phyloP scores from a whole-genome alignment of 1,140 invertebrate genomes.

The Latrodectus geometricus region DNA sequence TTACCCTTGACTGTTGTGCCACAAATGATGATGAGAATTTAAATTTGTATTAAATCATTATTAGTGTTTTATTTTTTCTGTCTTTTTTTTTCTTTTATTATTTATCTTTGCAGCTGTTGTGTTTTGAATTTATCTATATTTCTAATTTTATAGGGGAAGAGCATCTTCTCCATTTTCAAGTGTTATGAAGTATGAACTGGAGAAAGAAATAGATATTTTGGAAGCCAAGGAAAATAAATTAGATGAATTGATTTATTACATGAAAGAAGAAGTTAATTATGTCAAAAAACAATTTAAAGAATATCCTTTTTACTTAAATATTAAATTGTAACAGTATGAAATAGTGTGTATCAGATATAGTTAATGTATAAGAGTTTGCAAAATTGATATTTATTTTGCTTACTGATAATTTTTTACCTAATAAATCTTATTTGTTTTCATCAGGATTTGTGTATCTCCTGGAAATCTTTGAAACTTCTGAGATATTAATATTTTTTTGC shows the following conservation, averaged over 20 bases:
- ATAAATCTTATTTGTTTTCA: no score
- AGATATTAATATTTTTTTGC: no score
- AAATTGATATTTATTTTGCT: no score
- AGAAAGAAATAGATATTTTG: constrained; percentile 75
- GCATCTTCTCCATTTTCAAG: constrained; percentile 20
- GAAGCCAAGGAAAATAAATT: constrained; percentile 79
- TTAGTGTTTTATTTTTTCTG: background rate
- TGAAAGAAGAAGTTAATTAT: constrained; percentile 66
- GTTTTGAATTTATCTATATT: background rate
- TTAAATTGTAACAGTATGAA: background rate
- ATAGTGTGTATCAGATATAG: no score
- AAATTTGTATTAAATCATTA: no score
- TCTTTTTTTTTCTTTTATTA: background rate
- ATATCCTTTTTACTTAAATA: constrained; percentile 65
- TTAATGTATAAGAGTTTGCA: no score
- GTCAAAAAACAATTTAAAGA: constrained; percentile 56
- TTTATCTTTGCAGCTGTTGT: background rate
- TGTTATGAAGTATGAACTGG: constrained; percentile 63
- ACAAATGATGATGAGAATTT: no score
- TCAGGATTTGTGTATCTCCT: no score
- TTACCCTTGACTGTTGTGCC: no score
- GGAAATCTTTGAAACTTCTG: no score
- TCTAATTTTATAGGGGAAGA: constrained; percentile 20
- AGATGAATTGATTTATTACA: constrained; percentile 77
- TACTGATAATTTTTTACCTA: no score